phyloP scores from a whole-genome alignment of 2,888 invertebrate genomes.

The Eumerus sabulonum region DNA sequence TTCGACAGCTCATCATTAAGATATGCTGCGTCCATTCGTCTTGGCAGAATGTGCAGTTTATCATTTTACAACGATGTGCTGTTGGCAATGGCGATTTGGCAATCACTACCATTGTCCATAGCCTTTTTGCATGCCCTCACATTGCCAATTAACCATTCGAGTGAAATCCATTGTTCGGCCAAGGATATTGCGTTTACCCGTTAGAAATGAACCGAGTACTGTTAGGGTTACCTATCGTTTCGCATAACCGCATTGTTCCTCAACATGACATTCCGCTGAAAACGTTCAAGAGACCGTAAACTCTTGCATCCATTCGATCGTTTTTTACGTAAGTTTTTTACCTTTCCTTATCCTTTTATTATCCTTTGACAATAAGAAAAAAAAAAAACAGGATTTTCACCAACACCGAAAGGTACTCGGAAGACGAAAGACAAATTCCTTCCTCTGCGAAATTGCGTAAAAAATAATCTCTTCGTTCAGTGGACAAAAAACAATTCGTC shows the following conservation, averaged over 20 bases:
- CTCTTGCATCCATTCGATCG: conserved; percentile 25
- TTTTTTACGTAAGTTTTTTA: conserved; percentile 65
- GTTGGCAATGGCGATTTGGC: conserved; percentile 18
- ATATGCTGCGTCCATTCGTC: not conserved
- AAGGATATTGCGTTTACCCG: conserved; percentile 67
- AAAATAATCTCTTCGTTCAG: conserved; percentile 44
- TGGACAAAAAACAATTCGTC: conserved; percentile 16
- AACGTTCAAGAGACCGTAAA: conserved; percentile 17
- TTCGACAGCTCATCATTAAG: conserved; percentile 1
- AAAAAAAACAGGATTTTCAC: conserved; percentile 1
- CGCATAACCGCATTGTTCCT: conserved; percentile 30
- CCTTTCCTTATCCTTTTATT: conserved; percentile 61
- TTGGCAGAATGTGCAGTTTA: conserved; percentile 60
- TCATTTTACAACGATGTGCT: conserved; percentile 59
- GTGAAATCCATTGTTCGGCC: conserved; percentile 36
- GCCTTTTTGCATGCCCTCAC: conserved; percentile 23
- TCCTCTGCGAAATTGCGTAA: conserved; percentile 57
- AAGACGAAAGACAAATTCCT: conserved; percentile 33
- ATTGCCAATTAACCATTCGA: conserved; percentile 46
- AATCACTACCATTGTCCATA: conserved; percentile 9
- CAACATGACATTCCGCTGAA: conserved; percentile 22
- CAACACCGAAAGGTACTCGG: too few relatives aligned
- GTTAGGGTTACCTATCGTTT: conserved; percentile 29
- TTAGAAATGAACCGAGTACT: conserved; percentile 57
- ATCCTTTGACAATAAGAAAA: conserved; percentile 22